Evolutionary conservation across 2,888 invertebrate species (phyloP), one percentile per base, ranked within the genome.

Genomic region (Crocallis elinguaria): DNA sequence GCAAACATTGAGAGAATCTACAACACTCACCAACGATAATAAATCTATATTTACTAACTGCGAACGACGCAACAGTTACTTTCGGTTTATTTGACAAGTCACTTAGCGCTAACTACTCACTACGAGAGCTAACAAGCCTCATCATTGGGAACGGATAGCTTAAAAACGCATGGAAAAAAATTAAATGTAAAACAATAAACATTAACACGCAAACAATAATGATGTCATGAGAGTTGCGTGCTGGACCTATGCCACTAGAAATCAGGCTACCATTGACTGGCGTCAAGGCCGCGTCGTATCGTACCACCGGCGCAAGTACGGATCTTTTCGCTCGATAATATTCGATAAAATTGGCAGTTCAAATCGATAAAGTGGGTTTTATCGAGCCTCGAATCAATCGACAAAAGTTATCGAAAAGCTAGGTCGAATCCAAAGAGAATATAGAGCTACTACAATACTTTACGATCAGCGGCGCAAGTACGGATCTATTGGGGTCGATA

Each of bases 1-100:
- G 33, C 72, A 67, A 71, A 70, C 70, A 66, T 63, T 67, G 61
- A 58, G 58, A 58, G 46, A 14, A 55, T 61, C 67, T 57, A 64
- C 57, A 46, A 64, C 56, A 73, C 60, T 66, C 60, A 16, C 62
- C 62, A 42, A 50, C 57, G 56, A 65, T 66, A 68, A 67, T 74
- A 74, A 77, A 70, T 73, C 67, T 76, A 72, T 67, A 71, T 77
- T 69, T 73, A 72, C 67, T 56, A 59, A 62, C 63, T 55, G 66
- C 48, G 48, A 66, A 65, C 53, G 39, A 55, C 55, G 50, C 43
- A 61, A 54, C 46, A 49, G 33, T 37, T 52, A 38, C 44, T 39
- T 49, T 55, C 17, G 44, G 48, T 67, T 62, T 66, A 59, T 64
- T 66, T 35, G 44, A 27, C 44, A 25, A 17, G 23, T 16, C 25